Evolutionary conservation across 2,113 vertebrate species (phyloP).

Genomic region (Malurus elegans): DNA sequence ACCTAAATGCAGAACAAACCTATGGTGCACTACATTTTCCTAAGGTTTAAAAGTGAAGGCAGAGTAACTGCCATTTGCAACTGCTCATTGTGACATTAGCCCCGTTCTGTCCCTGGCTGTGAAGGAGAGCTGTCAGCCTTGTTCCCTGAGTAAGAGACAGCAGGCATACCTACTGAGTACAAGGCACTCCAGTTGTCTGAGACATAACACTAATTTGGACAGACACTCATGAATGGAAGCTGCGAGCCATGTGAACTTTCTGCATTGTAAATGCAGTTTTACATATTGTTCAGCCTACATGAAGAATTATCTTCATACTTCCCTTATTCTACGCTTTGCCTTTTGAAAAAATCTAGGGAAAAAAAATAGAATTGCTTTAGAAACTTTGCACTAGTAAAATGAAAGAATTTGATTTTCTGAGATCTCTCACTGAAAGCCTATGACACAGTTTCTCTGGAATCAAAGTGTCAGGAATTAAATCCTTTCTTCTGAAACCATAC

Average conservation of each 20-base stretch:
- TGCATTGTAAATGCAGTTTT: not conserved
- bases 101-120: rapidly evolving
- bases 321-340: not conserved
- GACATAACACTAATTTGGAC: not conserved
- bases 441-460: not conserved
- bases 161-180: not conserved
- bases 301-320: not conserved
- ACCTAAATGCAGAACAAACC: not conserved
- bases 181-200: not conserved
- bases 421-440: not conserved
- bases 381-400: not conserved
- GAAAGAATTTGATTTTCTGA: not conserved
- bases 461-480: not conserved
- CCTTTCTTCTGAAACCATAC: not conserved
- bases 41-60: not conserved
- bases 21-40: not conserved
- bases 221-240: not conserved
- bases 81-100: not conserved
- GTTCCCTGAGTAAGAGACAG: not conserved
- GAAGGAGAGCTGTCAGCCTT: not conserved
- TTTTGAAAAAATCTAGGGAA: not conserved
- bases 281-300: not conserved
- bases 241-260: not conserved
- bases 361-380: not conserved
- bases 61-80: not conserved